Percentiles rank a stretch among this genome's conserved stretches.
These are phyloP conservation scores for Lophura nycthemera DNA, from an alignment of 2,113 vertebrate species.

Conservation along the genomic window DNA sequence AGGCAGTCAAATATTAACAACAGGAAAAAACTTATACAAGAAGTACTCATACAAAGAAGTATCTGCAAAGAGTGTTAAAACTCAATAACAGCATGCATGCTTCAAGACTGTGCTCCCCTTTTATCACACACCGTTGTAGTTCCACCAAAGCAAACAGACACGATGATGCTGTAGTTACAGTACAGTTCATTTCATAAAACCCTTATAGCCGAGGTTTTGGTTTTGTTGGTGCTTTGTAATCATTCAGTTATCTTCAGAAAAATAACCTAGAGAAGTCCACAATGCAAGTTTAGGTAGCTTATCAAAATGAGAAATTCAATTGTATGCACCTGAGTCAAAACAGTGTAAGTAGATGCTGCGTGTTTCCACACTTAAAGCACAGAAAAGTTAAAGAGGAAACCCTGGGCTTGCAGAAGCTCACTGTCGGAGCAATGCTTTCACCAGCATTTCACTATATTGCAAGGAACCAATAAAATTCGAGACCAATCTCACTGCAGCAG, in stretches of 20 bases:
- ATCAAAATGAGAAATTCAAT: not conserved
- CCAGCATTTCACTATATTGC: not conserved
- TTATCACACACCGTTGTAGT: not conserved
- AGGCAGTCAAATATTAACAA: not conserved
- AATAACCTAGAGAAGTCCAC: accelerated
- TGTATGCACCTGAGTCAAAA: not conserved
- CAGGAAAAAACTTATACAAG: not conserved
- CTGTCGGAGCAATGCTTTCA: not conserved
- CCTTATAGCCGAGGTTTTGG: not conserved
- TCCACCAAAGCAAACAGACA: not conserved
- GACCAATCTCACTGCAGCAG: not conserved
- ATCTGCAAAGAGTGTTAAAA: not conserved
- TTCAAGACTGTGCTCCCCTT: not conserved
- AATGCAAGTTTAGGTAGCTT: not conserved
- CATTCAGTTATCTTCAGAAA: not conserved
- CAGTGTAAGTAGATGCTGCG: not conserved
- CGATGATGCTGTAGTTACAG: not conserved
- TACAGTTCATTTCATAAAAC: not conserved
- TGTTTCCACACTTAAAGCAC: not conserved
- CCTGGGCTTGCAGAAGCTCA: not conserved
- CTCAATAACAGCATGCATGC: not conserved
- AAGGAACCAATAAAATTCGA: not conserved
- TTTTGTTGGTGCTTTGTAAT: not conserved
- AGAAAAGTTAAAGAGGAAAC: not conserved
- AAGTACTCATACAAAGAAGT: not conserved